Evolutionary conservation across 1,140 invertebrate species (phyloP), one percentile per base, ranked within the genome.

Genomic region (Heliconius congener): DNA sequence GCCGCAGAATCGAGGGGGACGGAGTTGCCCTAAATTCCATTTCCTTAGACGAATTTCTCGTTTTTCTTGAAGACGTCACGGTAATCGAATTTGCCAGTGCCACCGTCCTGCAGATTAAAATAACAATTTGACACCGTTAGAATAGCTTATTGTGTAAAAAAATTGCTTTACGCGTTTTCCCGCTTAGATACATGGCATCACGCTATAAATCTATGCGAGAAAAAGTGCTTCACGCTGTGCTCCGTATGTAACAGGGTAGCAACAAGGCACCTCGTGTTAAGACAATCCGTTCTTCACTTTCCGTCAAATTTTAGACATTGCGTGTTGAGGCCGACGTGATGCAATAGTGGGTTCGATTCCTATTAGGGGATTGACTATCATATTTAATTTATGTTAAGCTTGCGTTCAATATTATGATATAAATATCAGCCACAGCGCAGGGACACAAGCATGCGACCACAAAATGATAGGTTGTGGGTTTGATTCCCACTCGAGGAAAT

Each of bases 51-150:
- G 75, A 77, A 81, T 86, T 84, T 85, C 83, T 83, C 83, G 85
- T 85, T 86, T 84, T 87, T 66, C 50, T 84, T 83, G 81, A 76
- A 82, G 84, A 80, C 77, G 82, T 83, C 81, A 79, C 84, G 76
- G 79, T 89, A 89, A 90, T 90, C 87, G 85, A 89, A 85, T 89
- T 88, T 87, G 81, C 77, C 81, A 84, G 84, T 78, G 77, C 78
- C 77, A 80, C 73, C 82, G 74, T 82, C 77, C 74, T 82, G 50
- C 81, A 74, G 83, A 34, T 34, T 34, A 34, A 34, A 34, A 34
- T 34, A 34, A 89, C 84, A 87, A 84, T 85, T 87, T 83, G 80
- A 74, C 57, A 60, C 81, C 76, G 87, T 82, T 83, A 73, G 78
- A 80, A 81, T 79, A 82, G 46, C 5, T 27, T 66, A 8, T 30